phyloP scores from a whole-genome alignment of 2,888 invertebrate genomes.

The Epirrita christyi region DNA sequence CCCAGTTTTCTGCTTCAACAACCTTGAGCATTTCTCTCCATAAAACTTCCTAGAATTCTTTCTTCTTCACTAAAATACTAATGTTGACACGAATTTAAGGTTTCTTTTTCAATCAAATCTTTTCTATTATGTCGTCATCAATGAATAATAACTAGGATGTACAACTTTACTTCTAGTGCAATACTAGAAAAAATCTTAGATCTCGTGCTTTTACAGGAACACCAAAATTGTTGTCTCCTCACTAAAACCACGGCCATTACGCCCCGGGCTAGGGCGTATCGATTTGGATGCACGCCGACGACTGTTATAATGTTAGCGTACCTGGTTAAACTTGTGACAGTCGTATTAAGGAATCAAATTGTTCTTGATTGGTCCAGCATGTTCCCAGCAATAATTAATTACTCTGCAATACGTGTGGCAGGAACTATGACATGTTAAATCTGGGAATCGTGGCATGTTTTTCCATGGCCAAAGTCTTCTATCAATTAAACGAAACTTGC shows the following conservation, averaged over 20 bases:
- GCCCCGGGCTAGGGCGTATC: slow-evolving; percentile 43
- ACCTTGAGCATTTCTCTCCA: too few relatives aligned
- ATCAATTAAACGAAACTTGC: background rate
- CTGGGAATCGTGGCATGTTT: background rate
- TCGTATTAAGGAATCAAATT: slow-evolving; percentile 11
- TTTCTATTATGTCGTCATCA: too few relatives aligned
- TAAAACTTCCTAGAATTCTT: too few relatives aligned
- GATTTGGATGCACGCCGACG: slow-evolving; percentile 49
- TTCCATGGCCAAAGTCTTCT: background rate
- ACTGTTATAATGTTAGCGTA: slow-evolving; percentile 33
- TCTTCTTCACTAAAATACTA: background rate
- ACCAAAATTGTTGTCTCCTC: slow-evolving; percentile 11
- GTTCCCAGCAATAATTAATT: background rate
- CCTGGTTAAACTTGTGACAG: slow-evolving; percentile 14
- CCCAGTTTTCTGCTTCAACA: background rate
- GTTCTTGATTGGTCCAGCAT: slow-evolving; percentile 1
- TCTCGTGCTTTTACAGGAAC: background rate
- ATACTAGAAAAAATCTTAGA: too few relatives aligned
- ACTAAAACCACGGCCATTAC: slow-evolving; percentile 13
- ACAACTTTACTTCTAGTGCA: too few relatives aligned
- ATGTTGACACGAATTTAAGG: background rate
- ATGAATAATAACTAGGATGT: too few relatives aligned
- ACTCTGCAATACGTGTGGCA: background rate
- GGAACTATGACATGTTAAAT: background rate
- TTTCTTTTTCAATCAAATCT: too few relatives aligned